Conservation (phyloP, 2,888 invertebrate species). For the Aelia acuminata region DNA sequence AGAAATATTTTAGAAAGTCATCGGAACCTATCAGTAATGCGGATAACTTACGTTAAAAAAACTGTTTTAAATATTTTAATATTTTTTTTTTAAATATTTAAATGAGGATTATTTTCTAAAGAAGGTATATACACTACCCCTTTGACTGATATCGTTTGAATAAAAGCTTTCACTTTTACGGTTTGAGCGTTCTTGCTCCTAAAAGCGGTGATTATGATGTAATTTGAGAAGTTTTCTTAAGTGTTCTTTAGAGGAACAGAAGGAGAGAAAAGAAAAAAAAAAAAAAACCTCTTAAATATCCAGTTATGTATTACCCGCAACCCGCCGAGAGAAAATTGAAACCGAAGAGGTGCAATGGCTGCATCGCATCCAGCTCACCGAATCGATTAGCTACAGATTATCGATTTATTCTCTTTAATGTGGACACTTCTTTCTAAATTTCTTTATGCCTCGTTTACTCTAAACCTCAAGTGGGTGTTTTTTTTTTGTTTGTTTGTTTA, state of each 20-base stretch:
- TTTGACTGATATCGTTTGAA: neutral
- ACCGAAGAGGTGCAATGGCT: neutral
- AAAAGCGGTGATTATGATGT: neutral
- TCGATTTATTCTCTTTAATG: neutral
- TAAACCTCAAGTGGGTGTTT: neutral
- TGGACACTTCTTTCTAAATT: neutral
- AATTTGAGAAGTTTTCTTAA: neutral
- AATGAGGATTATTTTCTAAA: too few relatives aligned
- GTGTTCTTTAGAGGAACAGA: neutral
- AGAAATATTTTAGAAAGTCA: too few relatives aligned
- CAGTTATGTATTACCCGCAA: neutral
- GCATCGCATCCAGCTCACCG: neutral
- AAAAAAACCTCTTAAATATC: neutral
- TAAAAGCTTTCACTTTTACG: neutral
- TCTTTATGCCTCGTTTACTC: neutral
- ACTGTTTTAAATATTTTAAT: too few relatives aligned
- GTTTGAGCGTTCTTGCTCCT: neutral
- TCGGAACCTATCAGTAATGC: too few relatives aligned
- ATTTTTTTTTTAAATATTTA: too few relatives aligned
- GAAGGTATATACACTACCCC: too few relatives aligned
- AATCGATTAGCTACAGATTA: neutral
- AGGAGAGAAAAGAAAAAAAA: too few relatives aligned
- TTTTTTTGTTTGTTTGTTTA: too few relatives aligned
- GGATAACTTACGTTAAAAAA: too few relatives aligned
- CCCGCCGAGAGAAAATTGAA: neutral